Evolutionary conservation across 2,888 invertebrate genomes (phyloP), one percentile per base, ranked within the genome.

Genomic region (Acheta domesticus): DNA sequence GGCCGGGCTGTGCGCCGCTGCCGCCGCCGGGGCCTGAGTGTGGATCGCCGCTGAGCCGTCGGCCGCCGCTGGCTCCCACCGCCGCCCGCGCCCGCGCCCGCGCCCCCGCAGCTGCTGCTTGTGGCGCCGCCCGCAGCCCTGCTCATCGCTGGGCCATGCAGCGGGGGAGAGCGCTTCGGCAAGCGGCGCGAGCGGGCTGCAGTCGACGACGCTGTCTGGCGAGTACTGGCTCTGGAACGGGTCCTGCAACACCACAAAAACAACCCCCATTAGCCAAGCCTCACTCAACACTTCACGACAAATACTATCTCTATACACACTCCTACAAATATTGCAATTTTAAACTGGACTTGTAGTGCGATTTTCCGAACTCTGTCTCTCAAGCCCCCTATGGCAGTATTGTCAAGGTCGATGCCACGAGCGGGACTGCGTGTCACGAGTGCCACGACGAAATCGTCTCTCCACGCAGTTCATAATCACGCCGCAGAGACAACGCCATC

Each of bases 1-100:
- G 62, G 62, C 62, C 62, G 62, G 62, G 62, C 62, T 62, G 87
- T 88, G 86, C 88, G 89, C 88, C 88, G 85, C 84, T 86, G 87
- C 48, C 75, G 23, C 48, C 75, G 75, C 75, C 73, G 11, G 49
- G 20, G 74, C 21, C 77, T 36, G 77, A 48, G 77, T 76, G 36
- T 36, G 14, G 73, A 19, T 76, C 20, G 62, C 76, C 14, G 23
- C 62, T 74, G 21, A 73, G 16, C 50, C 78, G 23, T 48, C 78
- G 36, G 11, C 78, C 36, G 36, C 62, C 62, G 62, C 62, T 8
- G 14, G 62, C 62, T 62, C 62, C 62, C 36, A 0, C 36, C 8
- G 14, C 62, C 62, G 14, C 62, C n/a, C 62, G 62, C 62, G 62
- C 14, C n/a, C 62, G n/a, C 62, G 62, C 16, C 62, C 62, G 11